Evolutionary conservation across 2,888 invertebrate species (phyloP), one percentile per base, ranked within the genome.

Genomic region (Himalopsyche kuldschensis): DNA sequence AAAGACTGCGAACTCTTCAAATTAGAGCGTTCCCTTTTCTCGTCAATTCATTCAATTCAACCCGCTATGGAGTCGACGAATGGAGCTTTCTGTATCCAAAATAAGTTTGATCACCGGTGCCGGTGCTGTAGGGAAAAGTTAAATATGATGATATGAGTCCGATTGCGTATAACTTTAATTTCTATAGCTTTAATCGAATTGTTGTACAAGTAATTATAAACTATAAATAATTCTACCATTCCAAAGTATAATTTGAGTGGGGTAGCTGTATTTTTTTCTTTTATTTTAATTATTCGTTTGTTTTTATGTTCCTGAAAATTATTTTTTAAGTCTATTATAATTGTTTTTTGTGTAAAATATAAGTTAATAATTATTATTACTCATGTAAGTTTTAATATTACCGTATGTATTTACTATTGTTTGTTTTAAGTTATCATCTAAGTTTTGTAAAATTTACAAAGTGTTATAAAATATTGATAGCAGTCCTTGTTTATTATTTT

Each of bases 231-330:
- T 20, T 83, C 31, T 55, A 35, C 69, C 75, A 32, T 81, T 75
- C 69, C 31, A 48, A 75, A 75, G 31, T 75, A 75, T 69, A 32
- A 80, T 20, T 27, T 63, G 35, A 31, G 35, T 46, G 41, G 46
- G 41, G 63, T 41, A 46, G 30, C n/a, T n/a, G 31, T 6, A 41
- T 81, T 55, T 81, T 47, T 78, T 35, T 77, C 69, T 75, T 78
- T 81, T 47, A 81, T 27, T 41, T 41, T 55, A 48, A 75, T 84
- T 86, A 69, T 83, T 78, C 82, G 55, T 55, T 55, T 24, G 55
- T 80, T 82, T 84, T 82, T 87, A 80, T 83, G 78, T 85, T 84
- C 83, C 84, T 82, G 81, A 81, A 80, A 81, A 77, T 82, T 81
- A 55, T 80, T 84, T 46, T 24, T 84, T 80, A 63, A 63, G 11